Percentiles rank a stretch among this genome's conserved stretches.
phyloP scores from a whole-genome alignment of 2,113 vertebrate genomes.

The Cricetomys ansorgei region DNA sequence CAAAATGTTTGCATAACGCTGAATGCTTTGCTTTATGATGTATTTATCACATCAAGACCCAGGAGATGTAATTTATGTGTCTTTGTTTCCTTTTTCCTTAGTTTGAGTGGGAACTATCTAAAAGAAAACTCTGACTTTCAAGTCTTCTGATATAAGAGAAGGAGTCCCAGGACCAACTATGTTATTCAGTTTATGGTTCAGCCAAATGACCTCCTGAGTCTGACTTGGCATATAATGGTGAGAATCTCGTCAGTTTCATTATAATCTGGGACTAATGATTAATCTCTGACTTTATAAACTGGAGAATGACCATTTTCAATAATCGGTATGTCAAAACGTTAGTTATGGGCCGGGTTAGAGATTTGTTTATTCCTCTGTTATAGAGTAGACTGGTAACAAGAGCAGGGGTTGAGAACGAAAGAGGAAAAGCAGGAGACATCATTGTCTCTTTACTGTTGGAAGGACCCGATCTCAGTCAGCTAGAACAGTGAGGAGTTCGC shows the following conservation, averaged over 20 bases:
- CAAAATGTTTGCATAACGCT: background rate
- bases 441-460: background rate
- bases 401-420: background rate
- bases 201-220: background rate
- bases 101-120: conserved; percentile 49
- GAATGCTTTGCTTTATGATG: conserved; percentile 37
- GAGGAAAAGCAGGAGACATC: background rate
- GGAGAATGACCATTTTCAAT: background rate
- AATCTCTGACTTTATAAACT: background rate
- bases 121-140: background rate
- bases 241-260: background rate
- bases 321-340: background rate
- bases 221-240: background rate
- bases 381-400: background rate
- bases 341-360: background rate
- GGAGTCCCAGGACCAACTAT: background rate
- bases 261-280: background rate
- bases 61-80: background rate
- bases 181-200: background rate
- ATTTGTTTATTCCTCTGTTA: background rate
- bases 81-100: background rate
- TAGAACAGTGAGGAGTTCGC: background rate
- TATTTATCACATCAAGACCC: conserved; percentile 48
- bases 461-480: background rate
- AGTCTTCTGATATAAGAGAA: background rate